Conservation (phyloP, 2,888 invertebrate species). For the Biston stratarius region DNA sequence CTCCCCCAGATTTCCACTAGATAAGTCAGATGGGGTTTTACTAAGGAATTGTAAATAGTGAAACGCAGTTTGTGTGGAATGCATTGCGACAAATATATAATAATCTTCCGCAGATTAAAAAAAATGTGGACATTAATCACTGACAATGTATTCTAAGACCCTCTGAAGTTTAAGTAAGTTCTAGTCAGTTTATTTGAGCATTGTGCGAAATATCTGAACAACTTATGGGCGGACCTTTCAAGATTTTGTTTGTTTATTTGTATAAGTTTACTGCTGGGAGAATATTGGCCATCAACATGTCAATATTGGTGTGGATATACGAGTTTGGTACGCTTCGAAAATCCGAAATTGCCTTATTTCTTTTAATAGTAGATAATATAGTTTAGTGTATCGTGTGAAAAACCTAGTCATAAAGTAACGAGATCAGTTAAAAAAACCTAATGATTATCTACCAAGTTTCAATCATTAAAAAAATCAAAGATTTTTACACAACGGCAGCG, state of each 20-base stretch:
- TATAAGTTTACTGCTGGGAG: constrained; percentile 21
- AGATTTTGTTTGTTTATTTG: constrained; percentile 37
- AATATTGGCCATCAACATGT: constrained; percentile 31
- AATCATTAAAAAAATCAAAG: too few species aligned
- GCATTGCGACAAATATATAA: too few species aligned
- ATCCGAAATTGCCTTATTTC: constrained; percentile 2
- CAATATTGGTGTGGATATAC: constrained; percentile 17
- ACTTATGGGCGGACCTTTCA: constrained; percentile 34
- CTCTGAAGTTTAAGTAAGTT: constrained; percentile 30
- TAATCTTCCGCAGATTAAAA: too few species aligned
- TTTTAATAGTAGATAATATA: not conserved
- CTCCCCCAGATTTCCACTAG: too few species aligned
- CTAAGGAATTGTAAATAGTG: too few species aligned
- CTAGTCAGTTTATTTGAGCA: constrained; percentile 28
- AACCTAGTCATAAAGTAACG: too few species aligned
- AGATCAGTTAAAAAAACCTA: too few species aligned
- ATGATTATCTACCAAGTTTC: too few species aligned
- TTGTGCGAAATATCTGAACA: constrained; percentile 36
- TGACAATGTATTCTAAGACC: not conserved
- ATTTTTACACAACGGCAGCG: too few species aligned
- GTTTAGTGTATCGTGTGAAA: too few species aligned
- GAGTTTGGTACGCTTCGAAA: constrained; percentile 8
- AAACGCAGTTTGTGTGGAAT: too few species aligned
- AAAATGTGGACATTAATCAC: not conserved
- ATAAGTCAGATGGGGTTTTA: too few species aligned